These are phyloP conservation scores for Diceros bicornis DNA, from an alignment of 2,797 vertebrate genomes.

Conservation along the genomic window DNA sequence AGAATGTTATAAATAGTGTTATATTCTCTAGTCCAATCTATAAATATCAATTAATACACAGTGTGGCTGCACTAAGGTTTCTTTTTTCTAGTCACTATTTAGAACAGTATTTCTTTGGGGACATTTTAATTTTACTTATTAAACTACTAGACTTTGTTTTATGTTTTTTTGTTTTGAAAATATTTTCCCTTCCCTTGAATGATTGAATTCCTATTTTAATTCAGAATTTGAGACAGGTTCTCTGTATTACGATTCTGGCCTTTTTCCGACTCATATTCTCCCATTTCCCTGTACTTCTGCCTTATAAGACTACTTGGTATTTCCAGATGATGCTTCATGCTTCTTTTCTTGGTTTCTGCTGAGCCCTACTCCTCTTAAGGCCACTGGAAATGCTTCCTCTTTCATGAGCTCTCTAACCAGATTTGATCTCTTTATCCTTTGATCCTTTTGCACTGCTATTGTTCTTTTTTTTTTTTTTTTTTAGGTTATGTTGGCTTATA, in stretches of 20 bases:
- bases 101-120: not conserved
- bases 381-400: not conserved
- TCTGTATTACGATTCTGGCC: not conserved
- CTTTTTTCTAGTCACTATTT: conserved; percentile 46
- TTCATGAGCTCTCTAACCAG: not conserved
- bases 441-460: not conserved
- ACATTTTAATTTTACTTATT: conserved; percentile 23
- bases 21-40: not conserved
- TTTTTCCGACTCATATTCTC: not conserved
- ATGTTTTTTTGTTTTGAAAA: conserved; percentile 34
- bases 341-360: not conserved
- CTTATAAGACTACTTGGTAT: not conserved
- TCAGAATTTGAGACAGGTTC: conserved; percentile 29
- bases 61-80: not conserved
- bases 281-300: not conserved
- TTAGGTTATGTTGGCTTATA: too few relatives aligned
- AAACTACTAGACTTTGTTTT: not conserved
- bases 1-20: not conserved
- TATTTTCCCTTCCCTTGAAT: conserved; percentile 31
- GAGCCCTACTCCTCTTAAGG: not conserved
- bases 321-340: not conserved
- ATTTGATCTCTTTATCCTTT: not conserved
- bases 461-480: not conserved
- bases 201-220: conserved; percentile 24
- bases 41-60: not conserved